Percentiles rank a stretch among this genome's conserved stretches.
Conservation (phyloP, 2,113 vertebrate species). For the Rhinolophus sinicus region DNA sequence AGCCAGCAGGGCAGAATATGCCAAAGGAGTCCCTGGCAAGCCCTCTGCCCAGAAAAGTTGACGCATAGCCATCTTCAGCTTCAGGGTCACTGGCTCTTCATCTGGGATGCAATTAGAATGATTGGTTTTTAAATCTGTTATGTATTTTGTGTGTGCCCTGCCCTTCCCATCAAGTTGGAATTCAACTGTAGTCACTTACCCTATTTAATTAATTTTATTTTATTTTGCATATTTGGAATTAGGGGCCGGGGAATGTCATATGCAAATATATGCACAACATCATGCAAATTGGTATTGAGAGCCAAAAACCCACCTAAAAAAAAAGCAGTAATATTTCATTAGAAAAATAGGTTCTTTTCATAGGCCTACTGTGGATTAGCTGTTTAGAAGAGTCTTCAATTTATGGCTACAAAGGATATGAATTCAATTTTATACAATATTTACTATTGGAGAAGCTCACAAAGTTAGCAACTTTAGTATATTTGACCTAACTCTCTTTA, state of each 20-base stretch:
- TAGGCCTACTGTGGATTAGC: neutral
- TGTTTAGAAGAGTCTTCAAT: neutral
- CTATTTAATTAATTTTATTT: constrained; percentile 73
- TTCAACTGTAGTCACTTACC: constrained; percentile 41
- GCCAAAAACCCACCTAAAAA: neutral
- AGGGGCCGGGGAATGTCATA: constrained; percentile 47
- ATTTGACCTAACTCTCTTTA: neutral
- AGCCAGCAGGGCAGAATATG: neutral
- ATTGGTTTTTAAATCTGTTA: constrained; percentile 61
- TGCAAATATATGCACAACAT: constrained; percentile 70
- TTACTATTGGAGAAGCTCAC: neutral
- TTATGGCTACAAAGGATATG: neutral
- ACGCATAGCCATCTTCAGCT: constrained; percentile 12
- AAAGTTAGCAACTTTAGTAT: neutral
- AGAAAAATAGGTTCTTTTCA: neutral
- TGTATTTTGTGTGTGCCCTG: constrained; percentile 24
- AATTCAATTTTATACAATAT: neutral
- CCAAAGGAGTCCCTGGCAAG: neutral
- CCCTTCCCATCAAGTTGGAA: constrained; percentile 35
- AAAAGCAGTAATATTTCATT: neutral
- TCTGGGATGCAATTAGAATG: constrained; percentile 48
- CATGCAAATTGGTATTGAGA: constrained; percentile 35
- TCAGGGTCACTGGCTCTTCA: constrained; percentile 28
- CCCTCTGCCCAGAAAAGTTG: neutral
- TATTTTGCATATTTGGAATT: constrained; percentile 66